phyloP scores from a whole-genome alignment of 2,888 invertebrate genomes.

The Neuroscelio doddi region DNA sequence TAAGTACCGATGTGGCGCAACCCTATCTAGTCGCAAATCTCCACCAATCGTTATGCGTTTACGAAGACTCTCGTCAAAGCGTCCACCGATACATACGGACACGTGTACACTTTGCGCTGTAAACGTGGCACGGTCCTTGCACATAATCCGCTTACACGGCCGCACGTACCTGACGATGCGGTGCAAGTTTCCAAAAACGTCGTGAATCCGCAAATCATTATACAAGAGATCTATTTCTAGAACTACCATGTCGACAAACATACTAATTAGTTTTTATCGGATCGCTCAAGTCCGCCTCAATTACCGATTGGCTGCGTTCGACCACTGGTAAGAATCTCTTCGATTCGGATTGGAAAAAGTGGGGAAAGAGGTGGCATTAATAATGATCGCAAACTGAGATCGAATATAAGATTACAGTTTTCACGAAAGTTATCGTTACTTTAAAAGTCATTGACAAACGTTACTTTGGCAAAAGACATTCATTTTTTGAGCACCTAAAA shows the following conservation, averaged over 20 bases:
- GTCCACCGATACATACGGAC: too few species aligned
- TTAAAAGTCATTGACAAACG: too few species aligned
- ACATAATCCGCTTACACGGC: not conserved
- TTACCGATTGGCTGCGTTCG: conserved; percentile 28
- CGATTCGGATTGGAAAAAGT: conserved; percentile 14
- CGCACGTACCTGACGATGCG: conserved; percentile 7
- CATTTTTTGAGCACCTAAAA: too few species aligned
- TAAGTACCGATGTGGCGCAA: conserved; percentile 17
- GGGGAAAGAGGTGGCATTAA: conserved; percentile 38
- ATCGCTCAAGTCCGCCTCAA: conserved; percentile 15
- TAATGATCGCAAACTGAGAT: too few species aligned
- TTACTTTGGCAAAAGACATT: too few species aligned
- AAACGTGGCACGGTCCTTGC: conserved; percentile 13
- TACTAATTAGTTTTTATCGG: conserved; percentile 67
- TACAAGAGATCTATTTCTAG: conserved; percentile 69
- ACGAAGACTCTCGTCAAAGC: too few species aligned
- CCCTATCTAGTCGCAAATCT: too few species aligned
- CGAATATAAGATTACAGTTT: too few species aligned
- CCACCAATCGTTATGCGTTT: too few species aligned
- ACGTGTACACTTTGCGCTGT: not conserved
- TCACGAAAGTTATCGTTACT: too few species aligned
- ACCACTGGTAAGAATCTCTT: conserved; percentile 21
- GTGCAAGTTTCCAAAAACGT: conserved; percentile 68
- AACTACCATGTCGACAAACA: conserved; percentile 59
- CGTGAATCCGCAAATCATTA: conserved; percentile 61